Percentiles rank a stretch among this genome's conserved stretches.
Evolutionary conservation across 2,797 vertebrate genomes (phyloP).

Genomic region (Notolepis coatsorum): DNA sequence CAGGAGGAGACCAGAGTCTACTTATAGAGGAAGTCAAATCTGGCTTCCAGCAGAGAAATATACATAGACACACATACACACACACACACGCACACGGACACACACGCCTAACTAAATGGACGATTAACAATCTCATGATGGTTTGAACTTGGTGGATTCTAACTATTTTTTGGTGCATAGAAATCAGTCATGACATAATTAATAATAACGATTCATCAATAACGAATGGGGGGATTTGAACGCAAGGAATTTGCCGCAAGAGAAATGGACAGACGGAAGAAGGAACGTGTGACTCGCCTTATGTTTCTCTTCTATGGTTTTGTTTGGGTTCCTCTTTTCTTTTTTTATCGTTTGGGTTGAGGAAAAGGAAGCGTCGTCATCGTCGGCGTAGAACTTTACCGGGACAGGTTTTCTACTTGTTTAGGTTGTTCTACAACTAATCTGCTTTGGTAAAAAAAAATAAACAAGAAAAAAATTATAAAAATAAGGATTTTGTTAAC

Average conservation of each 20-base stretch:
- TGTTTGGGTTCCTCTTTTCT: slow-evolving; percentile 30
- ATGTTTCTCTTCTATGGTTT: slow-evolving; percentile 58
- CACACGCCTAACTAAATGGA: slow-evolving; percentile 59
- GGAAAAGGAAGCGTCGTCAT: slow-evolving; percentile 16
- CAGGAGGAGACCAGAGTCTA: no score
- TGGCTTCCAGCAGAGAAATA: no score
- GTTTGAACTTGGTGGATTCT: slow-evolving; percentile 66
- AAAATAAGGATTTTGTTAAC: slow-evolving; percentile 10
- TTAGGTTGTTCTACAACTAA: slow-evolving; percentile 42
- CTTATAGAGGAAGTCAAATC: no score
- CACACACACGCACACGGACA: slow-evolving; percentile 33
- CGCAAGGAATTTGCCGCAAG: slow-evolving; percentile 63
- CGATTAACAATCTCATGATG: slow-evolving; percentile 42
- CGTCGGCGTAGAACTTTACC: slow-evolving; percentile 41
- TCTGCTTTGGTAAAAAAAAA: slow-evolving; percentile 42
- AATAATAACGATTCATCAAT: slow-evolving; percentile 57
- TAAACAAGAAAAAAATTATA: slow-evolving; percentile 2
- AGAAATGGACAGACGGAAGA: slow-evolving; percentile 70
- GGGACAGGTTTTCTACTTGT: slow-evolving; percentile 41
- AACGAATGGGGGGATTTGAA: slow-evolving; percentile 58
- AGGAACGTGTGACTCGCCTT: slow-evolving; percentile 77
- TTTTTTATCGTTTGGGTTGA: slow-evolving; percentile 19
- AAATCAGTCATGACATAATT: slow-evolving; percentile 67
- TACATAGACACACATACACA: not conserved
- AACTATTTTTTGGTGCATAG: slow-evolving; percentile 65